Conservation (phyloP, 2,888 invertebrate genomes). For the Drosophila cracens region DNA sequence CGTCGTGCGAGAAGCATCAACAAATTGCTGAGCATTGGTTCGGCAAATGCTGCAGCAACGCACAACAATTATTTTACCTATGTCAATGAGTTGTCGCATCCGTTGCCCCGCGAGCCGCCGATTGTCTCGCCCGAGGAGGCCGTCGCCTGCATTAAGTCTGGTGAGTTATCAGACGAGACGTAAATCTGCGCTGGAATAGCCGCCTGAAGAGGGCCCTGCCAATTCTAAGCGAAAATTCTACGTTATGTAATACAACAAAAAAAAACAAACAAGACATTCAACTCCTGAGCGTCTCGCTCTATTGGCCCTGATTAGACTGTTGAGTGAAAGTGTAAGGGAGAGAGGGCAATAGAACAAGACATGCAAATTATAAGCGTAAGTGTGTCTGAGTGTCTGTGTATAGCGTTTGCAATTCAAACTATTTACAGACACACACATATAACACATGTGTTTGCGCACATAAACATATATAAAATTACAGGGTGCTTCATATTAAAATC, state of each 20-base stretch:
- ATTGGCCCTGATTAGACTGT: slow-evolving; percentile 9
- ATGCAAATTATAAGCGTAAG: slow-evolving; percentile 39
- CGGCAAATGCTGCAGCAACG: slow-evolving; percentile 53
- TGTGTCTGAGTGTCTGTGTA: slow-evolving; percentile 10
- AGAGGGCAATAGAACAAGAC: slow-evolving; percentile 23
- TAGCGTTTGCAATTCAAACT: slow-evolving; percentile 45
- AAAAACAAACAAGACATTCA: not conserved
- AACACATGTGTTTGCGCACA: not conserved
- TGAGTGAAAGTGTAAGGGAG: slow-evolving; percentile 32
- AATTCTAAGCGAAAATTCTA: slow-evolving; percentile 18
- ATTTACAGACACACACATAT: slow-evolving; percentile 15
- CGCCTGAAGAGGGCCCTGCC: not conserved
- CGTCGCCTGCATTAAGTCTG: slow-evolving; percentile 91
- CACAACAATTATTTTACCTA: slow-evolving; percentile 89
- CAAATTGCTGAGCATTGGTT: slow-evolving; percentile 46
- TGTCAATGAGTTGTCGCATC: slow-evolving; percentile 92
- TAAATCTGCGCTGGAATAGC: not conserved
- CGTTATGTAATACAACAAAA: slow-evolving; percentile 60
- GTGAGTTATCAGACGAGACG: slow-evolving; percentile 86
- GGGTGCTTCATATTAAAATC: slow-evolving; percentile 30
- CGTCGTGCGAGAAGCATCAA: slow-evolving; percentile 41
- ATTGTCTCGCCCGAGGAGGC: slow-evolving; percentile 91
- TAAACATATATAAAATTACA: slow-evolving; percentile 39
- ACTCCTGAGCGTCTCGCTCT: not conserved
- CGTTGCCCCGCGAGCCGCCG: slow-evolving; percentile 90